These are phyloP conservation scores for Dasypolia templi DNA, from an alignment of 2,888 invertebrate genomes.

Conservation along the genomic window DNA sequence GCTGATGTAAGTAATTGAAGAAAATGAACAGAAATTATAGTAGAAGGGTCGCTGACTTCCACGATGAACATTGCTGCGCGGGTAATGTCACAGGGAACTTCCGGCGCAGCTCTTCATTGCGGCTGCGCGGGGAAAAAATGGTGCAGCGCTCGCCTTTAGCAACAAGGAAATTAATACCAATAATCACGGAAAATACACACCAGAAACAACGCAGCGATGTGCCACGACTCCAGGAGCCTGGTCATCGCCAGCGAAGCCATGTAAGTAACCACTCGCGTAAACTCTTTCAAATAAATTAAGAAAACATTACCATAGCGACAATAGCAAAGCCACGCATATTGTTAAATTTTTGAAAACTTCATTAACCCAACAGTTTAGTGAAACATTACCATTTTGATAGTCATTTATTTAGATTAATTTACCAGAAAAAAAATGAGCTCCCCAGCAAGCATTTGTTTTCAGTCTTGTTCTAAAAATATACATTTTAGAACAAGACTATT, in stretches of 20 bases:
- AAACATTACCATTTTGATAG: conserved; percentile 30
- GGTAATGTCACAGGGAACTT: conserved; percentile 90
- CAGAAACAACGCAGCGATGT: conserved; percentile 87
- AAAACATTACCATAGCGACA: conserved; percentile 73
- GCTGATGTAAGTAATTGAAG: conserved; percentile 84
- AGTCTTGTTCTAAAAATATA: conserved; percentile 2
- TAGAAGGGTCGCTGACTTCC: conserved; percentile 85
- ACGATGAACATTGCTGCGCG: conserved; percentile 89
- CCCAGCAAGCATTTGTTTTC: conserved; percentile 35
- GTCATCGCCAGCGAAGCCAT: conserved; percentile 90
- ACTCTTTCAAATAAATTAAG: conserved; percentile 36
- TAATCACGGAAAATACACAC: conserved; percentile 91
- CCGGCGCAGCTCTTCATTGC: conserved; percentile 92
- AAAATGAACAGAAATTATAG: conserved; percentile 87
- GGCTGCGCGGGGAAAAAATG: conserved; percentile 92
- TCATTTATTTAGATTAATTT: conserved; percentile 6
- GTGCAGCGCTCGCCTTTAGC: conserved; percentile 89
- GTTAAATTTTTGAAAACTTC: conserved; percentile 28
- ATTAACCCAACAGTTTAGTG: conserved; percentile 13
- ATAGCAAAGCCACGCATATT: conserved; percentile 62
- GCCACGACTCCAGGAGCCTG: conserved; percentile 84
- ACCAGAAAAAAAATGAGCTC: background rate
- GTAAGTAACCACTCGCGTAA: conserved; percentile 80
- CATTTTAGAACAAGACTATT: too few species aligned
- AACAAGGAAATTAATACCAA: conserved; percentile 89